Percentiles rank a stretch among this genome's conserved stretches.
Evolutionary conservation across 1,140 invertebrate species (phyloP).

Genomic region (Dryas iulia): DNA sequence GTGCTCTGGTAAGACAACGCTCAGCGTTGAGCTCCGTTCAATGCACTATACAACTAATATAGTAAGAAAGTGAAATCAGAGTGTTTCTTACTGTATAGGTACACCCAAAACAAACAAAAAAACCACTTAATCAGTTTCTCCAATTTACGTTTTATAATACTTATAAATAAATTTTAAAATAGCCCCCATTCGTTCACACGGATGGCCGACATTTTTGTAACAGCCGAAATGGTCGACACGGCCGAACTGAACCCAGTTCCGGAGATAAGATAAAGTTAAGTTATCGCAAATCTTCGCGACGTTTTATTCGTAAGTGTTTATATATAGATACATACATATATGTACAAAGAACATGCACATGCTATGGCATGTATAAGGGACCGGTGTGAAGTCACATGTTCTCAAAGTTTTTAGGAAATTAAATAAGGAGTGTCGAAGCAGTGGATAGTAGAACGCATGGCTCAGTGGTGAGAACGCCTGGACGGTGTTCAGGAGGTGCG

Average conservation of each 20-base stretch:
- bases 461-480: too few relatives aligned
- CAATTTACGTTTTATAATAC: background rate
- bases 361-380: background rate
- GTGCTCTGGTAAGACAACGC: too few relatives aligned
- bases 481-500: too few relatives aligned
- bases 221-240: background rate
- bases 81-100: too few relatives aligned
- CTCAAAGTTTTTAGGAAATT: background rate
- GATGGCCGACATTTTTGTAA: background rate
- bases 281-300: slow-evolving; percentile 1
- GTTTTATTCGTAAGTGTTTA: background rate
- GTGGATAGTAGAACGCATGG: too few relatives aligned
- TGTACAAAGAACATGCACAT: too few relatives aligned
- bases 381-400: background rate
- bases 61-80: too few relatives aligned
- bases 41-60: too few relatives aligned
- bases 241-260: background rate
- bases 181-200: slow-evolving; percentile 1
- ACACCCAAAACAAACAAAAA: too few relatives aligned
- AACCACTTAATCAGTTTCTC: background rate
- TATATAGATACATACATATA: background rate
- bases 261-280: background rate
- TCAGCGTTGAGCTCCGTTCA: too few relatives aligned
- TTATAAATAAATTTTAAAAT: background rate
- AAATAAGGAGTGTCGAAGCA: background rate